Conservation (phyloP, 2,113 vertebrate species). For the Malurus melanocephalus region DNA sequence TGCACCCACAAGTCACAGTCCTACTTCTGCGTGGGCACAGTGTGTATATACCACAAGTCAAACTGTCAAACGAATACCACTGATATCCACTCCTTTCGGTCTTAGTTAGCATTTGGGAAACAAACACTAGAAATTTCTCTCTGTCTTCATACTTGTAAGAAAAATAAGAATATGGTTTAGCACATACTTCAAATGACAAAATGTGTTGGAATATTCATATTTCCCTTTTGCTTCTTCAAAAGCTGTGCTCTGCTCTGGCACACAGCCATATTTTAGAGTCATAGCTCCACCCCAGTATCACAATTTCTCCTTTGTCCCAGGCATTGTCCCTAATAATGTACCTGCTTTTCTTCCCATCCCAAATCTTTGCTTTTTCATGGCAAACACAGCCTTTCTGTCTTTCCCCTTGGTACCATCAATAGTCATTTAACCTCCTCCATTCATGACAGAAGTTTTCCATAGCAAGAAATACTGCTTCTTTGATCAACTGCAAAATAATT, state of each 20-base stretch:
- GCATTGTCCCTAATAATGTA: neutral
- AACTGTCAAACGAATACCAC: neutral
- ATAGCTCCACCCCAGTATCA: neutral
- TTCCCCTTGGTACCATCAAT: neutral
- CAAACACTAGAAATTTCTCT: neutral
- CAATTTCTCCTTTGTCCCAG: neutral
- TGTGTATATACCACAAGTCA: fast-evolving
- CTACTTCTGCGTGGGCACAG: fast-evolving
- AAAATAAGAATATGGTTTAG: neutral
- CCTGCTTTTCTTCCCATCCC: neutral
- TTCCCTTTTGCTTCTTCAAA: neutral
- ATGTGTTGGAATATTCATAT: constrained; percentile 7
- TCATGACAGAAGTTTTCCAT: neutral
- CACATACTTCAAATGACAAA: constrained; percentile 30
- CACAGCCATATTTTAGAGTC: neutral
- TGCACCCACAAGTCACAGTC: neutral
- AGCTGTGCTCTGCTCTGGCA: neutral
- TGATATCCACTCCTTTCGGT: neutral
- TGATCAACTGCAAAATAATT: neutral
- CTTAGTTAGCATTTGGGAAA: neutral
- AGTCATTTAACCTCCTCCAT: neutral
- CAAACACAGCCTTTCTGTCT: neutral
- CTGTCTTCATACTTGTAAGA: neutral
- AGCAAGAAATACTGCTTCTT: neutral
- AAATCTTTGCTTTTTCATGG: neutral